Conservation (phyloP, 1,140 invertebrate genomes). For the Bombus superbus region DNA sequence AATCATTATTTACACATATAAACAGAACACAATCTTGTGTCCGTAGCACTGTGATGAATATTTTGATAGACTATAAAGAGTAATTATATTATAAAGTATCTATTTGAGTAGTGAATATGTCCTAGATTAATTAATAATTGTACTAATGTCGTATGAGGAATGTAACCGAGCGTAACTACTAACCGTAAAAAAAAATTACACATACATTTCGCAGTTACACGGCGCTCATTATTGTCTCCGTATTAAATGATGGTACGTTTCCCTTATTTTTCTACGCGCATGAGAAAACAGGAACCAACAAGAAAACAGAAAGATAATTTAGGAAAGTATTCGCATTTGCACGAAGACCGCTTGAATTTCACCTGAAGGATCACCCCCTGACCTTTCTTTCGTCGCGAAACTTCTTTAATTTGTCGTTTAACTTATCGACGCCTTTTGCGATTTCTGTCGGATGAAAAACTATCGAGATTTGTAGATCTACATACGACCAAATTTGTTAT, state of each 20-base stretch:
- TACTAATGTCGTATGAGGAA: slow-evolving; percentile 73
- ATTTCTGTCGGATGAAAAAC: no score
- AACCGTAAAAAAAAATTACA: slow-evolving; percentile 48
- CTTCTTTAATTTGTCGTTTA: not conserved
- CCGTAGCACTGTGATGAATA: slow-evolving; percentile 83
- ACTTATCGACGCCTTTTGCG: no score
- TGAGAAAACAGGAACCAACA: not conserved
- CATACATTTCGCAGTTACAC: slow-evolving; percentile 38
- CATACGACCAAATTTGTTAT: not conserved
- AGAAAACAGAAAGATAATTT: not conserved
- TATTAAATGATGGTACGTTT: slow-evolving; percentile 41
- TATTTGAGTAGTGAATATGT: slow-evolving; percentile 79
- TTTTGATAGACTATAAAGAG: slow-evolving; percentile 79
- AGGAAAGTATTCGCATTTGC: not conserved
- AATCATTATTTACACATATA: slow-evolving; percentile 78
- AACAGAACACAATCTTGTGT: slow-evolving; percentile 82
- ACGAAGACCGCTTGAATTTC: not conserved
- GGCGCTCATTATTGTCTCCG: slow-evolving; percentile 39
- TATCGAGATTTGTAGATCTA: not conserved
- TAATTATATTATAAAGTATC: slow-evolving; percentile 77
- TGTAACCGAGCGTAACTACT: slow-evolving; percentile 74
- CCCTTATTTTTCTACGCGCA: slow-evolving; percentile 58
- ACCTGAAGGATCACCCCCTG: not conserved
- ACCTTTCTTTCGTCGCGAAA: not conserved
- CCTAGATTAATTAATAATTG: slow-evolving; percentile 70